phyloP scores from a whole-genome alignment of 2,888 invertebrate genomes.

The Priocnemis perturbator region DNA sequence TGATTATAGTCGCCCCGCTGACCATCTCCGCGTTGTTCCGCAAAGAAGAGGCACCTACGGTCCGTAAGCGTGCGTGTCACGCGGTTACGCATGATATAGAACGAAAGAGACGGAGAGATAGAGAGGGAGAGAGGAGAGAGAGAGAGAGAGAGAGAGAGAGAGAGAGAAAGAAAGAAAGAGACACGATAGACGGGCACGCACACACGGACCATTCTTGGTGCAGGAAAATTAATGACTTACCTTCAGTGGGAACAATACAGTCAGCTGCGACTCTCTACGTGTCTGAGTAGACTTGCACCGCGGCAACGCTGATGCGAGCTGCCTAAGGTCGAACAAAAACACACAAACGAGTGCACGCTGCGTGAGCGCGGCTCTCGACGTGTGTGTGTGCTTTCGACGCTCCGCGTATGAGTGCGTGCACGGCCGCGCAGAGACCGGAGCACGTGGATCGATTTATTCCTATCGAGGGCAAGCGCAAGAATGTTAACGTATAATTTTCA shows the following conservation, averaged over 20 bases:
- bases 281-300: constrained; percentile 54
- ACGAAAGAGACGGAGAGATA: background rate
- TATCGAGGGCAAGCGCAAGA: constrained; percentile 26
- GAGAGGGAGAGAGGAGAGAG: background rate
- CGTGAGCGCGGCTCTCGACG: constrained; percentile 15
- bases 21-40: constrained; percentile 2
- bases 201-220: constrained; percentile 60
- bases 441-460: constrained; percentile 27
- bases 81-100: too few species aligned
- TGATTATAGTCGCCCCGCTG: constrained; percentile 23
- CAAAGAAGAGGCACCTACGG: background rate
- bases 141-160: background rate
- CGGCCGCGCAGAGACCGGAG: constrained; percentile 13
- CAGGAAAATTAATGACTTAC: constrained; percentile 73
- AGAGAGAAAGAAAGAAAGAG: constrained; percentile 20
- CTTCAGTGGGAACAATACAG: constrained; percentile 69
- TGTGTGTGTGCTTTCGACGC: constrained; percentile 4
- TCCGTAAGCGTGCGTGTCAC: constrained; percentile 8
- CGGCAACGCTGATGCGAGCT: constrained; percentile 43
- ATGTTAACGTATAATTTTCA: constrained; percentile 25
- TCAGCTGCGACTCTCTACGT: constrained; percentile 60
- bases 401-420: constrained; percentile 25
- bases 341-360: constrained; percentile 35
- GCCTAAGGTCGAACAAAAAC: constrained; percentile 61
- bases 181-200: constrained; percentile 57